Base-by-base conservation (phyloP, 1,140 invertebrate species). In the Wiebesia pumilae region DNA sequence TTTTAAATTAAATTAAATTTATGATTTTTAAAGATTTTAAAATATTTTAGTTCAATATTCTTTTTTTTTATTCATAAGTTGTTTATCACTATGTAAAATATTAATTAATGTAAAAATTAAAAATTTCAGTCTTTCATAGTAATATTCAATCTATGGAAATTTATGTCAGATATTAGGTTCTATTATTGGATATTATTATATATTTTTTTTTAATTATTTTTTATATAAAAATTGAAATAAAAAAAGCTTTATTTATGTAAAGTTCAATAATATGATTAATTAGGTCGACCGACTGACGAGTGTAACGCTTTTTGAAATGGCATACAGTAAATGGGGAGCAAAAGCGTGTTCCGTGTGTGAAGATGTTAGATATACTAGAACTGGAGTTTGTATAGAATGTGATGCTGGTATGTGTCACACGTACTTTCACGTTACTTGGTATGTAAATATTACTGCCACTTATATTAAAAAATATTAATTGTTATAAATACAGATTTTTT, bases 381-480 rank as follows among this genome's bases (percentile, higher is more conserved):
- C 98, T 12, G 99, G 99, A 10, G 98, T 99, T 9, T 98, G 97
- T 91, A 98, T 99, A 82, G 97, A 97, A 88, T 99, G 99, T 94
- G 99, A 99, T 94, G 98, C 98, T 40, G 99, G 99, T 40, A 97
- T 99, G 96, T 99, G 99, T 94, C 96, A 98, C 91, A 98, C 97
- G 0, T 98, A 97, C 94, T 99, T 99, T 93, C 99, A 99, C 94
- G 98, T 99, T 35, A 99, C 98, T 21, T 99, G 98, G 97, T 98
- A 95, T 93, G 90, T 89, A 62, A 3, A 10, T 75, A 19, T 75
- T 21, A 27, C 9, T 38, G 9, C 0, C 43, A 40, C 71, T 54
- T 54, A 19, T 16, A 54, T 54, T 14, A 19, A 16, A 54, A 54
- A 54, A 54, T 2, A 47, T 14, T 47, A 54, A 54, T 54, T 19